Conservation (phyloP, 2,888 invertebrate species). For the Entomobrya multifasciata region DNA sequence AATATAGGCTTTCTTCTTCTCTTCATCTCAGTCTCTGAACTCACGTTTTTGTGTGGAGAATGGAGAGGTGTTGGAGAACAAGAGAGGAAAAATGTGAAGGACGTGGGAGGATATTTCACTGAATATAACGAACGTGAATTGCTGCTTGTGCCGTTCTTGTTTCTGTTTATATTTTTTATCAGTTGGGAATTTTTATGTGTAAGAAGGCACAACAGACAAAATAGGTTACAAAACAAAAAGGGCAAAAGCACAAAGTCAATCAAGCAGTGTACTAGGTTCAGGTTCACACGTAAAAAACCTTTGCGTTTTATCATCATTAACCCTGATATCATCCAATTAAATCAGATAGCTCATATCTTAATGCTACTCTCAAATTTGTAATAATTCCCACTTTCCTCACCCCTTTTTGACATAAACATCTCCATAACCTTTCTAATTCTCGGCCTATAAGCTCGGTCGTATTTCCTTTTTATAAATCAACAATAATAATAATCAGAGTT, state of each 20-base stretch:
- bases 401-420: constrained; percentile 62
- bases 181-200: no score
- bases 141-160: constrained; percentile 26
- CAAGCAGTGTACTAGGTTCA: no score
- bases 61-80: constrained; percentile 25
- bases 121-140: neutral
- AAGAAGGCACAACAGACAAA: neutral
- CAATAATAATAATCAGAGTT: constrained; percentile 17
- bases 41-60: neutral
- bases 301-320: constrained; percentile 27
- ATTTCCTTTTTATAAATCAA: constrained; percentile 24
- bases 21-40: no score
- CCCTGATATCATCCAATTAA: constrained; percentile 66
- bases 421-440: constrained; percentile 33
- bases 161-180: no score
- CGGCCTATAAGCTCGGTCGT: neutral
- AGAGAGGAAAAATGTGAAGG: constrained; percentile 50
- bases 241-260: neutral
- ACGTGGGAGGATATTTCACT: constrained; percentile 46
- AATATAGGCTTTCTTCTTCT: neutral
- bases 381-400: constrained; percentile 61
- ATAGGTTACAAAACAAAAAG: neutral
- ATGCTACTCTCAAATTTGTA: constrained; percentile 63
- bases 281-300: no score
- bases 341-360: constrained; percentile 49